Evolutionary conservation across 2,888 invertebrate genomes (phyloP).

Genomic region (Zootermopsis nevadensis): DNA sequence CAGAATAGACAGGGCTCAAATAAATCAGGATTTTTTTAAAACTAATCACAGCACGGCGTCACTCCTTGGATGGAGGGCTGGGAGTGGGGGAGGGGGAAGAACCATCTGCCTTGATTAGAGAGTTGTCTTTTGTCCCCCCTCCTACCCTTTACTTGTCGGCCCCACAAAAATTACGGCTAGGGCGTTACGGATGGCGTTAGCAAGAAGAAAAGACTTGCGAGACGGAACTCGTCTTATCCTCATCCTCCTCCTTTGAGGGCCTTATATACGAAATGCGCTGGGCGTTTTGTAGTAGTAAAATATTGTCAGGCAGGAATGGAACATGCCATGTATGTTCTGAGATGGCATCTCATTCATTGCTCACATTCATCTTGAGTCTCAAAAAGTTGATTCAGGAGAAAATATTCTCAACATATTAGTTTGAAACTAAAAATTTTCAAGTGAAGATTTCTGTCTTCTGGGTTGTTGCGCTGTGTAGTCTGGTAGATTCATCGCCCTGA

Average conservation of each 20-base stretch:
- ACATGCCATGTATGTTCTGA: constrained; percentile 30
- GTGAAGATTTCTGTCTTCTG: too few relatives aligned
- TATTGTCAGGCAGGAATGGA: constrained; percentile 26
- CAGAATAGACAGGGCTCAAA: constrained; percentile 49
- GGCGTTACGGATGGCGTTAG: constrained; percentile 50
- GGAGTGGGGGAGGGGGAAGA: constrained; percentile 31
- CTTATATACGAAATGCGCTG: constrained; percentile 21
- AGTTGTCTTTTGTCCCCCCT: constrained; percentile 51
- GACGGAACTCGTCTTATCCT: constrained; percentile 31
- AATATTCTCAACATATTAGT: not conserved
- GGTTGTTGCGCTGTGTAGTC: too few relatives aligned
- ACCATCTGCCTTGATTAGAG: constrained; percentile 52
- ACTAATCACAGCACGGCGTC: constrained; percentile 53
- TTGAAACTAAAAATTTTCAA: not conserved
- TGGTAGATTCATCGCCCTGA: too few relatives aligned
- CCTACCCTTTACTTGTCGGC: constrained; percentile 45
- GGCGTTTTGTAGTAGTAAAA: constrained; percentile 32
- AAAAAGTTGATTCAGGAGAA: not conserved
- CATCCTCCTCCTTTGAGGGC: constrained; percentile 19
- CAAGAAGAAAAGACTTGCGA: constrained; percentile 25
- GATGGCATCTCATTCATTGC: constrained; percentile 34
- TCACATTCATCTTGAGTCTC: constrained; percentile 8
- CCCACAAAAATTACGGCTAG: constrained; percentile 53
- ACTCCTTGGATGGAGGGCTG: constrained; percentile 39
- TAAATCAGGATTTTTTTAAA: constrained; percentile 52